phyloP scores from a whole-genome alignment of 2,113 vertebrate species.

The Eudyptes chrysolophus region DNA sequence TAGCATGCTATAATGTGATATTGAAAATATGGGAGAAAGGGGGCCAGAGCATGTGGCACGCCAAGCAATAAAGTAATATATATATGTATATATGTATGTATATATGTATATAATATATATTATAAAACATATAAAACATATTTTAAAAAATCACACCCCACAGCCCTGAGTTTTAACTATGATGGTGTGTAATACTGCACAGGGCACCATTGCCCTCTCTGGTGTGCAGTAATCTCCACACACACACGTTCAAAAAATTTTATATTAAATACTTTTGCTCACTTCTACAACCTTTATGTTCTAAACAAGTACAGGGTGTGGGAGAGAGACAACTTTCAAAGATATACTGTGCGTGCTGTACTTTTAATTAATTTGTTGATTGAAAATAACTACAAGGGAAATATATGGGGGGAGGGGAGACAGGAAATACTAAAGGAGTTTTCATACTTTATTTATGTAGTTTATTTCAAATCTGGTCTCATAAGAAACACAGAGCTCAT shows the following conservation, averaged over 20 bases:
- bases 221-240: not conserved
- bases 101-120: not conserved
- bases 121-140: not conserved
- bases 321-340: not conserved
- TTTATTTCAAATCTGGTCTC: constrained; percentile 32
- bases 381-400: constrained; percentile 34
- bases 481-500: not conserved
- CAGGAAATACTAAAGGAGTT: not conserved
- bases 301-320: constrained; percentile 5
- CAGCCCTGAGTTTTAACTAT: not conserved
- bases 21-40: not conserved
- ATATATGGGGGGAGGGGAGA: not conserved
- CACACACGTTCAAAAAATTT: not conserved
- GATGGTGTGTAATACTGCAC: not conserved
- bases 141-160: not conserved
- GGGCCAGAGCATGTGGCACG: not conserved
- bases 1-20: not conserved
- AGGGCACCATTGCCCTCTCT: not conserved
- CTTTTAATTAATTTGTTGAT: constrained; percentile 63
- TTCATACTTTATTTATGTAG: constrained; percentile 42
- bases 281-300: not conserved
- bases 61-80: not conserved
- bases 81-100: not conserved
- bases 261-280: constrained; percentile 14
- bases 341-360: not conserved